phyloP scores from a whole-genome alignment of 2,888 invertebrate genomes.

The Pilophorus perplexus region DNA sequence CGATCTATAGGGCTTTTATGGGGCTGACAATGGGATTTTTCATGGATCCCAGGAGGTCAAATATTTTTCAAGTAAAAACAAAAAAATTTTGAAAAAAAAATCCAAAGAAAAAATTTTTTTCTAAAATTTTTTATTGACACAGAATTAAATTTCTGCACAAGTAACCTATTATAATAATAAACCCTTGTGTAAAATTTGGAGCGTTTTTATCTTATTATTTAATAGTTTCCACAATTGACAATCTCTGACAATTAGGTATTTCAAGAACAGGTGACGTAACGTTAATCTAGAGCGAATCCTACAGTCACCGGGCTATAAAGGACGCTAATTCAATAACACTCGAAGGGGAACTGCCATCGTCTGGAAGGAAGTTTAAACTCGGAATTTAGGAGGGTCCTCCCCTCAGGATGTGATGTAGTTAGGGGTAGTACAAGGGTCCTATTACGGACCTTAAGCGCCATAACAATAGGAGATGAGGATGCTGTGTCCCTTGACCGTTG shows the following conservation, averaged over 20 bases:
- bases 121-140: too few relatives aligned
- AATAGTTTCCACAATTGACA: not conserved
- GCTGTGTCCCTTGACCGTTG: slow-evolving; percentile 12
- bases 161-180: too few relatives aligned
- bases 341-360: not conserved
- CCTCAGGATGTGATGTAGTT: slow-evolving; percentile 5
- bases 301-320: not conserved
- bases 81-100: too few relatives aligned
- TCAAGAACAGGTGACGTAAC: not conserved
- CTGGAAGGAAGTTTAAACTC: not conserved
- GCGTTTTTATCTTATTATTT: too few relatives aligned
- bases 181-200: too few relatives aligned
- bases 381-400: slow-evolving; percentile 1
- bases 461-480: slow-evolving; percentile 16
- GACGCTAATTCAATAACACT: not conserved
- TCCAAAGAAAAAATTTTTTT: too few relatives aligned
- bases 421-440: slow-evolving; percentile 2
- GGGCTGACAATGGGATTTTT: too few relatives aligned
- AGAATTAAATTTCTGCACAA: too few relatives aligned
- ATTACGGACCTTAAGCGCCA: slow-evolving; percentile 4
- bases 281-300: too few relatives aligned
- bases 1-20: too few relatives aligned
- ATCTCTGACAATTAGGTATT: not conserved
- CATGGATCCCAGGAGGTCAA: too few relatives aligned
- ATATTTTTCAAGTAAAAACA: too few relatives aligned